These are phyloP conservation scores for Zootermopsis nevadensis DNA, from an alignment of 2,888 invertebrate genomes.

Conservation along the genomic window DNA sequence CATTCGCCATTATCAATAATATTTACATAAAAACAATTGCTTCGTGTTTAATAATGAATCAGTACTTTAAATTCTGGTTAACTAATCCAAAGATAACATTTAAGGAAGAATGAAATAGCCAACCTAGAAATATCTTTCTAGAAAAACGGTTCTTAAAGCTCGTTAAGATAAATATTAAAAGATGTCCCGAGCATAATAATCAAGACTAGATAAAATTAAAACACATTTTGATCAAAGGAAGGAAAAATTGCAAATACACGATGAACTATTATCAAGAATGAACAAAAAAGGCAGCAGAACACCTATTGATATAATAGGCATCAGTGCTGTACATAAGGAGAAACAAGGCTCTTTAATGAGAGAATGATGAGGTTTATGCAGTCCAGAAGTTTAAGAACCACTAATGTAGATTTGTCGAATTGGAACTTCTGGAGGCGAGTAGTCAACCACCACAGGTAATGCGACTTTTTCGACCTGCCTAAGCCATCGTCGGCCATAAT, in stretches of 20 bases:
- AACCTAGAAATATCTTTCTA: not conserved
- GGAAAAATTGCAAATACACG: too few species aligned
- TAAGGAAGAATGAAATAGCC: not conserved
- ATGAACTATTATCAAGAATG: too few species aligned
- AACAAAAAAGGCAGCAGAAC: too few species aligned
- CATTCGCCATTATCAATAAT: conserved; percentile 28
- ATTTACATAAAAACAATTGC: conserved; percentile 3
- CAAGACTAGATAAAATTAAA: too few species aligned
- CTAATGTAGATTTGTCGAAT: not conserved
- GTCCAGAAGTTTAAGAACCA: conserved; percentile 8
- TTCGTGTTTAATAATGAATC: not conserved
- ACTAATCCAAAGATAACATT: not conserved
- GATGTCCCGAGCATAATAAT: too few species aligned
- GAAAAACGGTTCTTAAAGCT: not conserved
- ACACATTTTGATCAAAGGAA: too few species aligned
- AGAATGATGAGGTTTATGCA: too few species aligned
- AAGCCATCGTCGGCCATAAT: conserved; percentile 10
- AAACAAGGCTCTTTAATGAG: too few species aligned
- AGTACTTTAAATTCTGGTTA: not conserved
- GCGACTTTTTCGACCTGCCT: not conserved
- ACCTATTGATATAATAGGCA: too few species aligned
- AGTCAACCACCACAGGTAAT: too few species aligned
- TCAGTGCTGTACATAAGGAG: too few species aligned
- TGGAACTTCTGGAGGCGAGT: not conserved
- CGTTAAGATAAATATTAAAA: too few species aligned